A percentile compares a stretch with the other conserved stretches of the same genome.
phyloP scores from a whole-genome alignment of 2,113 vertebrate genomes.

The Sorex araneus region DNA sequence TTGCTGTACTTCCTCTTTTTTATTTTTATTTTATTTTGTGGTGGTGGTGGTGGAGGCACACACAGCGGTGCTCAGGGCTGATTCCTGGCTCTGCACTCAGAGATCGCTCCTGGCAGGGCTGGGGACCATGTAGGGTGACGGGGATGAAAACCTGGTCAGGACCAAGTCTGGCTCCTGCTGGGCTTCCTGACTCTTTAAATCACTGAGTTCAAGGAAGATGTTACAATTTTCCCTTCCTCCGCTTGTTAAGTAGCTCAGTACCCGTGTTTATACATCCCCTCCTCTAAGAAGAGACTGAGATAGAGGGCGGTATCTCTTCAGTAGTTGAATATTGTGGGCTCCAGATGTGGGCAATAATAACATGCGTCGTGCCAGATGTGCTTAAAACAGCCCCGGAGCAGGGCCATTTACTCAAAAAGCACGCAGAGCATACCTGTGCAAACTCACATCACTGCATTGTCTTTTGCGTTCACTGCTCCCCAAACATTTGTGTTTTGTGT shows the following conservation, averaged over 20 bases:
- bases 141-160: too few species aligned
- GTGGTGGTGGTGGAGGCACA: too few species aligned
- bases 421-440: neutral
- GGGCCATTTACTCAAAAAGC: slow-evolving; percentile 13
- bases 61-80: too few species aligned
- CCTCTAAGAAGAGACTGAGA: neutral
- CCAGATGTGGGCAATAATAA: neutral
- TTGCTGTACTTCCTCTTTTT: neutral
- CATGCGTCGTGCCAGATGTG: neutral
- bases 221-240: neutral
- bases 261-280: neutral
- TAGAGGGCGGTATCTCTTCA: neutral
- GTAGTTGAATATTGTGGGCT: neutral
- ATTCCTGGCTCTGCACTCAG: too few species aligned
- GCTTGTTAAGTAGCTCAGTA: neutral
- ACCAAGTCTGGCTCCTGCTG: neutral
- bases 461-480: neutral
- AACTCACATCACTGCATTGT: neutral
- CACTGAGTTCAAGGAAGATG: neutral
- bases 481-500: neutral
- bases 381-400: neutral
- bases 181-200: too few species aligned
- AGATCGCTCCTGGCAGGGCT: too few species aligned
- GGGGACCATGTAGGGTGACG: too few species aligned
- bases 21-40: too few species aligned